phyloP scores from a whole-genome alignment of 1,140 invertebrate genomes.

The Antheraea pernyi region DNA sequence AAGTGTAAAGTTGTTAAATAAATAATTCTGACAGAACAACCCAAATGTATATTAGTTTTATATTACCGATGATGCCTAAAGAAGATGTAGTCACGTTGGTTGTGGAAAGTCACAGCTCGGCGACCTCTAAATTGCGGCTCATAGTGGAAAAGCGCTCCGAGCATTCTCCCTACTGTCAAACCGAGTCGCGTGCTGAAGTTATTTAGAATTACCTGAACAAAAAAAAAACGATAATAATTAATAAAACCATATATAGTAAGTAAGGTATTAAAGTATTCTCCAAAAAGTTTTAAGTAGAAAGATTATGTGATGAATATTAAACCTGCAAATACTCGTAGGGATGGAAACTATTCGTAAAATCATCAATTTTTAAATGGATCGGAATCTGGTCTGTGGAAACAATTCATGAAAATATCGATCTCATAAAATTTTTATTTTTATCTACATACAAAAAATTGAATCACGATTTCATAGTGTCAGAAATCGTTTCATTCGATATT shows the following conservation, averaged over 20 bases:
- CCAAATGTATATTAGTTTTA: slow-evolving; percentile 5
- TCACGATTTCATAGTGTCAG: too few species aligned
- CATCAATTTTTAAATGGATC: too few species aligned
- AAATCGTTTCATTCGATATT: too few species aligned
- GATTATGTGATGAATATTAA: too few species aligned
- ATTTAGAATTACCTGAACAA: slow-evolving; percentile 89
- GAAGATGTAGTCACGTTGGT: slow-evolving; percentile 99
- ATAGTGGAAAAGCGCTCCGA: slow-evolving; percentile 98
- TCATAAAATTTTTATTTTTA: too few species aligned
- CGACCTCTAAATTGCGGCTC: slow-evolving; percentile 96
- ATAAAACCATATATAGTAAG: neutral
- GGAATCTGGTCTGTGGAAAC: too few species aligned
- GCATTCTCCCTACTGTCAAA: slow-evolving; percentile 93
- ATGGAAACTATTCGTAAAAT: too few species aligned
- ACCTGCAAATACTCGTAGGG: too few species aligned
- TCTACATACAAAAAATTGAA: too few species aligned
- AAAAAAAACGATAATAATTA: neutral
- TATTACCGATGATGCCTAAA: slow-evolving; percentile 96
- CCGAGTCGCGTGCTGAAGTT: slow-evolving; percentile 98
- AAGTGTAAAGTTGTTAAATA: too few species aligned
- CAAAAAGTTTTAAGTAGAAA: neutral
- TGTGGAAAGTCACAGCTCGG: slow-evolving; percentile 97
- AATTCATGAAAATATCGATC: too few species aligned
- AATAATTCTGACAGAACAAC: too few species aligned
- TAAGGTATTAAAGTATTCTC: neutral